Conservation (phyloP, 2,113 vertebrate genomes). For the Erythrolamprus reginae region DNA sequence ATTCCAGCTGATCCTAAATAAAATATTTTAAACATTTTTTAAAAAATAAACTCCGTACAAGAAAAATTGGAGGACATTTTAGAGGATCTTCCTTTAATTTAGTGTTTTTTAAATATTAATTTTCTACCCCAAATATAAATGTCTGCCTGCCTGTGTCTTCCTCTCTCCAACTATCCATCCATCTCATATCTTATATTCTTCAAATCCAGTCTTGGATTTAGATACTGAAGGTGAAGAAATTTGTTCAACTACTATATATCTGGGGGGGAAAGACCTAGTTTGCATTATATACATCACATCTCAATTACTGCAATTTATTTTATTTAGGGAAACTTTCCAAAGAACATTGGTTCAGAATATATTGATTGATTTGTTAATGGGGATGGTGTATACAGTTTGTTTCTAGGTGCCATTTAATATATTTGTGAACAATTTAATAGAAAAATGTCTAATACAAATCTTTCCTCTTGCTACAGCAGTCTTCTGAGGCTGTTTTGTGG, state of each 20-base stretch:
- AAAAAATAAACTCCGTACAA: neutral
- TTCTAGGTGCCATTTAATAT: neutral
- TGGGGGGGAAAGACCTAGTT: neutral
- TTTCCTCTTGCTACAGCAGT: neutral
- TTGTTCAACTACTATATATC: neutral
- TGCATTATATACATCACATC: neutral
- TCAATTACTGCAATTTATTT: neutral
- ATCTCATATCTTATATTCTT: neutral
- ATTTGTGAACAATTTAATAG: neutral
- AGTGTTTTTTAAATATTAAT: no score
- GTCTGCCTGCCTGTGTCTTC: neutral
- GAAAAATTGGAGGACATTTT: neutral
- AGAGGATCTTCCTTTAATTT: neutral
- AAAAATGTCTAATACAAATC: neutral
- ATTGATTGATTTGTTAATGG: neutral
- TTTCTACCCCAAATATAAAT: neutral
- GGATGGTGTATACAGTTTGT: neutral
- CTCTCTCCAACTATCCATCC: neutral
- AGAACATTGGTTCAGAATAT: no score
- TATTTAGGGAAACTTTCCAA: neutral
- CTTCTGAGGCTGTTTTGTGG: neutral
- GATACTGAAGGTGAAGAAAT: neutral
- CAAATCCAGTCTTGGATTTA: neutral
- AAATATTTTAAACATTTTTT: neutral
- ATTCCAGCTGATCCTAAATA: constrained; percentile 91